Evolutionary conservation across 2,113 vertebrate species (phyloP).

Genomic region (Hypomesus transpacificus): DNA sequence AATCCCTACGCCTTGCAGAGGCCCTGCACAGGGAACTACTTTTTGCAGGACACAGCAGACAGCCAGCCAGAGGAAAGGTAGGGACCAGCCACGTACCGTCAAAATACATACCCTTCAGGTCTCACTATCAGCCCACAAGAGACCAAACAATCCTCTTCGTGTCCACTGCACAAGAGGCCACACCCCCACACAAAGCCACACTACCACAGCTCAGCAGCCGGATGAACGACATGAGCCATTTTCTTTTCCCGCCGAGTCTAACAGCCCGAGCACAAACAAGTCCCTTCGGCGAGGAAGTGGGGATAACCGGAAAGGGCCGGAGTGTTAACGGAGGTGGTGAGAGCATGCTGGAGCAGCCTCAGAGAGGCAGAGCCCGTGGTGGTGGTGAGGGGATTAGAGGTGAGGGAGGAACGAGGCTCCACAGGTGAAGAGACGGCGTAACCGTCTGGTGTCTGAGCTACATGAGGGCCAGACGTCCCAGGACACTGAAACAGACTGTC

Average conservation of each 20-base stretch:
- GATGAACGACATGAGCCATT: background rate
- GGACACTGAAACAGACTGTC: no score
- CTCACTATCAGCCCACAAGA: conserved; percentile 1
- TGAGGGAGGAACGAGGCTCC: no score
- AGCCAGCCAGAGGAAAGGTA: conserved; percentile 3
- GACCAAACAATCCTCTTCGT: conserved; percentile 28
- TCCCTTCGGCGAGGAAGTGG: background rate
- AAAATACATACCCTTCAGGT: conserved; percentile 14
- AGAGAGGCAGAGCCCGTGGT: no score
- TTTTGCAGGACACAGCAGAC: conserved; percentile 21
- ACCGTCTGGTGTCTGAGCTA: no score
- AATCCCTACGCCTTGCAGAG: background rate
- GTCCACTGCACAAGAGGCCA: conserved; percentile 20
- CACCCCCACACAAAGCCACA: no score
- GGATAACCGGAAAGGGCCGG: no score
- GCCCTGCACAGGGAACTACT: background rate
- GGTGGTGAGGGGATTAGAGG: no score
- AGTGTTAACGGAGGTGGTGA: no score
- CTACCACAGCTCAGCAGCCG: background rate
- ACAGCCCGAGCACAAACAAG: background rate
- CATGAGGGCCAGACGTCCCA: no score
- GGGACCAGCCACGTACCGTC: conserved; percentile 1
- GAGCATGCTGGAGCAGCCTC: no score
- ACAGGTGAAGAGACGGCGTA: no score
- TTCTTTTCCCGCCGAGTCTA: background rate